phyloP scores from a whole-genome alignment of 2,113 vertebrate species.

The Atlantisia rogersi region DNA sequence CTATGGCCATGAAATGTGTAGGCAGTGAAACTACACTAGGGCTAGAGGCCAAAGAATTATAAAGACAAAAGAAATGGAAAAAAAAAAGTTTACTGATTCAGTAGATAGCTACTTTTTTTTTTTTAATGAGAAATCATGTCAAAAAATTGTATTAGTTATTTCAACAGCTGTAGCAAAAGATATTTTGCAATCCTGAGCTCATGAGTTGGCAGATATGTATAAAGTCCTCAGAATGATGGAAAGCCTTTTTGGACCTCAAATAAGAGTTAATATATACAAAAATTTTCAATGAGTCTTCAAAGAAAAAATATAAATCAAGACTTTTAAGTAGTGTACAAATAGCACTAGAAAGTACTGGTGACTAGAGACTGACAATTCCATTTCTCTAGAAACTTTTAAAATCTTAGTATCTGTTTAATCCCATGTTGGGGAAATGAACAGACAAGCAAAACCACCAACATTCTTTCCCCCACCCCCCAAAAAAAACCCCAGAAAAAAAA shows the following conservation, averaged over 20 bases:
- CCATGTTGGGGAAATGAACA: neutral
- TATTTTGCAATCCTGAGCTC: neutral
- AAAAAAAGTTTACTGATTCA: neutral
- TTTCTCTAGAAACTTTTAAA: neutral
- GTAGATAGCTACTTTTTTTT: neutral
- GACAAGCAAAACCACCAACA: neutral
- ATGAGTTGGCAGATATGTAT: neutral
- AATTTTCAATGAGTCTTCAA: neutral
- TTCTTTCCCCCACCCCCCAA: accelerated
- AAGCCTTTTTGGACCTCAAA: neutral
- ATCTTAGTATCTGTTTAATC: neutral
- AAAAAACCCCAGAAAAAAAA: neutral
- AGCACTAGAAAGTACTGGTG: neutral
- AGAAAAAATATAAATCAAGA: neutral
- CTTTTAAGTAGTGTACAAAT: neutral
- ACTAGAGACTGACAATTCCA: neutral
- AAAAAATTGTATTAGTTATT: neutral
- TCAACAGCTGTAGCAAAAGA: neutral
- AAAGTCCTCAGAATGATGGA: neutral
- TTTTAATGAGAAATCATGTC: neutral
- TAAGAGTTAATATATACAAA: neutral
- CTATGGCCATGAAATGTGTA: neutral
- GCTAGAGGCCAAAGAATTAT: neutral
- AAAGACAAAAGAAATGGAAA: neutral
- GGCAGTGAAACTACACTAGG: neutral